Evolutionary conservation across 2,797 vertebrate genomes (phyloP), one percentile per base, ranked within the genome.

Genomic region (Characodon lateralis): DNA sequence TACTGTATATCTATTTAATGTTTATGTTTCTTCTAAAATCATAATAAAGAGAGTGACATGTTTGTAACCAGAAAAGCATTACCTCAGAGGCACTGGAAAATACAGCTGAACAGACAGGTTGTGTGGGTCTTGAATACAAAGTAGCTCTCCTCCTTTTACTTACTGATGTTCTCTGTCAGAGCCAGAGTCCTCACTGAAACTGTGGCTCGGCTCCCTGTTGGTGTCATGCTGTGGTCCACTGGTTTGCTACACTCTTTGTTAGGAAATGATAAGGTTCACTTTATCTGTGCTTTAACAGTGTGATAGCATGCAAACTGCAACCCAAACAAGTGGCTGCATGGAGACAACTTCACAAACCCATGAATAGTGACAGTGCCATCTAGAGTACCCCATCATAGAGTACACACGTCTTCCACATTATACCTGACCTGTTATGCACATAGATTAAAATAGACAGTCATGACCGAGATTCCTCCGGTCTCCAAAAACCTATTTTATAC

Each of bases 291-390:
- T 73, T 68, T 66, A 48, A 2, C 20, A 74, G 18, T 76, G 35
- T 73, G 63, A 79, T 74, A 72, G n/a, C 24, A 53, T 26, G 70
- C 22, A 63, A 72, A 76, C 56, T 71, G 46, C 35, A 56, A 74
- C 39, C 73, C 73, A 79, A 46, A 74, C 72, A 72, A 69, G 55
- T 77, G 71, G 24, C 24, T 24, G 6, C 66, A 69, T 69, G 72
- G 14, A 72, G 48, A 53, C 24, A 77, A 69, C 43, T 39, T 6
- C 35, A 12, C 26, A 20, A 77, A 71, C 51, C 71, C 48, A 35
- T 39, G 56, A 39, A 86, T 39, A 74, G 70, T 77, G 79, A 86
- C 2, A 78, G 80, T 76, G 89, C 85, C 89, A 87, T 77, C 86
- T 90, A 86, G 85, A 84, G 84, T 89, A 61, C 41, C 63, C 73